Evolutionary conservation across 1,140 invertebrate species (phyloP).

Genomic region (Diorhabda carinulata): DNA sequence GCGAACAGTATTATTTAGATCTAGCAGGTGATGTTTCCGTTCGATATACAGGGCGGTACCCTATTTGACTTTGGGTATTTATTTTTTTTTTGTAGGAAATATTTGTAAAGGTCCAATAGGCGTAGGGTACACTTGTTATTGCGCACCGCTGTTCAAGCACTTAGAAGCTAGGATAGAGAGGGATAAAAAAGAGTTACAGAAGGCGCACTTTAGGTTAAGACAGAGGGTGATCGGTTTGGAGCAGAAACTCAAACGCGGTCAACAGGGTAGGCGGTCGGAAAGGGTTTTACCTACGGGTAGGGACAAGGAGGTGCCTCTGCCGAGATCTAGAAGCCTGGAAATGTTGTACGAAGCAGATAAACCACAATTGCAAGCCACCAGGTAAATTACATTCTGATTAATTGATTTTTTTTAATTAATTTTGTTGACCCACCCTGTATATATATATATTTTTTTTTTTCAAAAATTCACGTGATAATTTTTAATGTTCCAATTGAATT

Average conservation of each 20-base stretch:
- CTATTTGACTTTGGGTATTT: neutral
- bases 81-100: slow-evolving; percentile 51
- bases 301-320: slow-evolving; percentile 55
- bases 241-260: slow-evolving; percentile 61
- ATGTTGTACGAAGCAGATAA: slow-evolving; percentile 51
- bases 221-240: slow-evolving; percentile 75
- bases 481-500: neutral
- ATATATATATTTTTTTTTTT: neutral
- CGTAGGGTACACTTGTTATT: slow-evolving; percentile 74
- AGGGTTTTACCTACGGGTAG: slow-evolving; percentile 53
- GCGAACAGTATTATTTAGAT: slow-evolving; percentile 92
- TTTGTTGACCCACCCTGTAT: neutral
- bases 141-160: slow-evolving; percentile 77
- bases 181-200: slow-evolving; percentile 80
- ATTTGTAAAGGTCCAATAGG: slow-evolving; percentile 92
- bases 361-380: slow-evolving; percentile 35
- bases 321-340: slow-evolving; percentile 61
- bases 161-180: slow-evolving; percentile 81
- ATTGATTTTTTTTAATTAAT: neutral
- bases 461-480: neutral
- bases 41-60: neutral
- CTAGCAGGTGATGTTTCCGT: slow-evolving; percentile 64
- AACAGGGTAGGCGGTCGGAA: slow-evolving; percentile 57
- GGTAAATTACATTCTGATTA: slow-evolving; percentile 26
- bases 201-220: slow-evolving; percentile 74